These are phyloP conservation scores for Nylanderia fulva DNA, from an alignment of 1,140 invertebrate species.

Conservation along the genomic window DNA sequence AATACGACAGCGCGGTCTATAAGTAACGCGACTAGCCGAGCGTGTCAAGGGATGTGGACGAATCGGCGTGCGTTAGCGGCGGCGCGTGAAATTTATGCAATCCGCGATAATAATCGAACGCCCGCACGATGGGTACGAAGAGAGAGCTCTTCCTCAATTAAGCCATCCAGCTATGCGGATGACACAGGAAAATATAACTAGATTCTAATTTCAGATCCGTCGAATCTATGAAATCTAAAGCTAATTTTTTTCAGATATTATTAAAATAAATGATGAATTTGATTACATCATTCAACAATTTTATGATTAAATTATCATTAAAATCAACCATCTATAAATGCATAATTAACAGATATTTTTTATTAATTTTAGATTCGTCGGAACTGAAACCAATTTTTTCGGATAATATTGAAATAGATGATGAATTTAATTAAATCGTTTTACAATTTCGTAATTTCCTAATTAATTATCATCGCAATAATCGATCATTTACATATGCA, in stretches of 20 bases:
- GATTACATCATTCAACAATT: not conserved
- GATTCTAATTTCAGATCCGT: no score
- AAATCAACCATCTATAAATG: no score
- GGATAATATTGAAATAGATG: not conserved
- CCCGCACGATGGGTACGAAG: not conserved
- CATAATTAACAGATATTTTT: no score
- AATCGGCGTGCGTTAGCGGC: slow-evolving; percentile 41
- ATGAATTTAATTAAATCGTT: not conserved
- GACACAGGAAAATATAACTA: slow-evolving; percentile 7
- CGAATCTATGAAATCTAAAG: no score
- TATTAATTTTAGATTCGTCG: no score
- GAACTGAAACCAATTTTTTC: not conserved
- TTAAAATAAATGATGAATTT: not conserved
- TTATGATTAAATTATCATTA: no score
- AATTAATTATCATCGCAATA: slow-evolving; percentile 13
- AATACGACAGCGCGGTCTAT: slow-evolving; percentile 33
- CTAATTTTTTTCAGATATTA: not conserved
- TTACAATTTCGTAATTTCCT: not conserved
- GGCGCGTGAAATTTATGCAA: slow-evolving; percentile 43
- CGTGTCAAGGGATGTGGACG: slow-evolving; percentile 39
- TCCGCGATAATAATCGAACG: slow-evolving; percentile 27
- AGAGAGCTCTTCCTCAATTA: not conserved
- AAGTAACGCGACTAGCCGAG: slow-evolving; percentile 52
- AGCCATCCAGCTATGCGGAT: not conserved
- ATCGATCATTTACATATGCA: not conserved